Conservation (phyloP, 2,113 vertebrate species). For the Paramormyrops kingsleyae region DNA sequence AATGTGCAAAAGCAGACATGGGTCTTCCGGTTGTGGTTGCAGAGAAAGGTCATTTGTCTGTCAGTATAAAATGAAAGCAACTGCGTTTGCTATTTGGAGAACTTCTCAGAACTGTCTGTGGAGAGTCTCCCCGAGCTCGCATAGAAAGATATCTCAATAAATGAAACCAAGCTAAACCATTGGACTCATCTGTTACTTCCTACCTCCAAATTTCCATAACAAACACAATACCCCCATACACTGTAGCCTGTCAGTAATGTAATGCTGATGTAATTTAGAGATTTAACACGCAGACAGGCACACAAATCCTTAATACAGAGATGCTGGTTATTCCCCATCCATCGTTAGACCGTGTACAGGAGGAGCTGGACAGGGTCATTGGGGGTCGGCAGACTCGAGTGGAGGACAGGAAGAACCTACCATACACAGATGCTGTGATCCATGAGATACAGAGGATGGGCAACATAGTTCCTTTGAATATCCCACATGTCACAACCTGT, state of each 20-base stretch:
- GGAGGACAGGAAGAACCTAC: slow-evolving; percentile 46
- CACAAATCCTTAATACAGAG: neutral
- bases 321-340: neutral
- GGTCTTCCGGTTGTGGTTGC: too few relatives aligned
- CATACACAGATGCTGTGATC: slow-evolving; percentile 41
- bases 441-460: slow-evolving; percentile 40
- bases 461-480: neutral
- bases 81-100: too few relatives aligned
- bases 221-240: neutral
- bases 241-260: neutral
- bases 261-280: neutral
- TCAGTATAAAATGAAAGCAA: too few relatives aligned
- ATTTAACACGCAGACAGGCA: neutral
- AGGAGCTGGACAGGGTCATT: slow-evolving; percentile 35
- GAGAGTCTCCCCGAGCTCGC: too few relatives aligned
- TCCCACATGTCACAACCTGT: slow-evolving; percentile 41
- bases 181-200: too few relatives aligned
- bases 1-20: too few relatives aligned
- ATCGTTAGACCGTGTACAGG: slow-evolving; percentile 30
- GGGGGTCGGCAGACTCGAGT: slow-evolving; percentile 23
- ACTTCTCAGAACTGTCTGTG: too few relatives aligned
- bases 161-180: too few relatives aligned
- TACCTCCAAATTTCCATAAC: too few relatives aligned
- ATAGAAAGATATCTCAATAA: too few relatives aligned
- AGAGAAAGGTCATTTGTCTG: too few relatives aligned